Evolutionary conservation across 1,140 invertebrate species (phyloP).

Genomic region (Probaryconus sp.): DNA sequence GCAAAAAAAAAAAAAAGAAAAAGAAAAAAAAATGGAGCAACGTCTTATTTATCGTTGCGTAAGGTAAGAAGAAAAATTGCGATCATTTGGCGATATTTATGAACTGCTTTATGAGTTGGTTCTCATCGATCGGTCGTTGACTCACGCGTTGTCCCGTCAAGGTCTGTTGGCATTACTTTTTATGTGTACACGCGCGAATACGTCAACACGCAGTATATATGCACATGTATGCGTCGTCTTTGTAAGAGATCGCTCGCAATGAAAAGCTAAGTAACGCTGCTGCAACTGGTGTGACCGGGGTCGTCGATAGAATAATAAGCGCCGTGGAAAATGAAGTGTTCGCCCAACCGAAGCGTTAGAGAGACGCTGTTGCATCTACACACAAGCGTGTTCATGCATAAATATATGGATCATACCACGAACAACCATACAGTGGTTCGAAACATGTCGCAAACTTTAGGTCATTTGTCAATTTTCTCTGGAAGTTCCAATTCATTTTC

Average conservation of each 20-base stretch:
- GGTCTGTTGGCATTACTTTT: conserved; percentile 60
- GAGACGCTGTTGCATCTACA: conserved; percentile 19
- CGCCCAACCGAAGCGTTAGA: conserved; percentile 14
- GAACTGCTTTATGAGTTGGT: conserved; percentile 42
- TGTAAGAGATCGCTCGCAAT: conserved; percentile 41
- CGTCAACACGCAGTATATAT: no score
- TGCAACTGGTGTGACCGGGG: conserved; percentile 44
- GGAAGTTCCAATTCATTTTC: no score
- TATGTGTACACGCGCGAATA: conserved; percentile 43
- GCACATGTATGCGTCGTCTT: conserved; percentile 23
- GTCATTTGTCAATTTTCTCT: no score
- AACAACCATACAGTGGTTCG: no score
- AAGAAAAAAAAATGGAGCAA: no score
- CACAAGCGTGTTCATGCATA: conserved; percentile 9
- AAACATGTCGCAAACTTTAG: no score
- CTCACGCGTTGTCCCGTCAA: conserved; percentile 49
- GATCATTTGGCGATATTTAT: conserved; percentile 32
- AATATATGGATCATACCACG: not conserved
- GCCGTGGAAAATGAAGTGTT: conserved; percentile 48
- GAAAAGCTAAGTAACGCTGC: conserved; percentile 47
- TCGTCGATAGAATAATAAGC: conserved; percentile 43
- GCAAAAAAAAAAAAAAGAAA: no score
- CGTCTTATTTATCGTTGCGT: conserved; percentile 10
- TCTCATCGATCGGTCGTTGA: conserved; percentile 61
- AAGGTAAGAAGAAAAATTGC: conserved; percentile 4